phyloP scores from a whole-genome alignment of 2,797 vertebrate genomes.

The Hydrocynus forskahlii region DNA sequence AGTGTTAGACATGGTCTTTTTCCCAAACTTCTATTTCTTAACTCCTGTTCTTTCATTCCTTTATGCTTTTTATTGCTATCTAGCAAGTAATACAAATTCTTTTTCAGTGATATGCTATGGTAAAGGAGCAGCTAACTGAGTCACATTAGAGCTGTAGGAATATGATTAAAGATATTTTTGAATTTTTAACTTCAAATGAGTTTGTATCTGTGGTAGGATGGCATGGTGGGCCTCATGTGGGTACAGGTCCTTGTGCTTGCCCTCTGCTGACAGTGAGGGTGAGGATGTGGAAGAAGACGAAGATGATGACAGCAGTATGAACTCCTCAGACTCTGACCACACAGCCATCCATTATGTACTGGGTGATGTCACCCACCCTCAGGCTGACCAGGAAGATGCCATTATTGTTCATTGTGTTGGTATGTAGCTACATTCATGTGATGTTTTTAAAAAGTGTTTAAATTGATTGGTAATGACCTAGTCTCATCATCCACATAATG shows the following conservation, averaged over 20 bases:
- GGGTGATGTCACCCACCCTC: constrained; percentile 91
- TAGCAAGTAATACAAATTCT: background rate
- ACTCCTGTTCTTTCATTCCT: background rate
- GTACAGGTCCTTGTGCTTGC: constrained; percentile 84
- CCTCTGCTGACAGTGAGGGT: constrained; percentile 77
- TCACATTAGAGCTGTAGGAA: background rate
- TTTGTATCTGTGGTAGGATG: constrained; percentile 74
- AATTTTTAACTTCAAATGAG: background rate
- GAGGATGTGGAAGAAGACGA: constrained; percentile 75
- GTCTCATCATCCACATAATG: background rate
- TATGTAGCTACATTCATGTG: constrained; percentile 60
- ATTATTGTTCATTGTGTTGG: constrained; percentile 92
- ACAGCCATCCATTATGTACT: constrained; percentile 82
- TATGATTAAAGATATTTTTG: background rate
- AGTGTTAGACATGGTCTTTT: background rate
- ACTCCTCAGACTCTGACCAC: constrained; percentile 71
- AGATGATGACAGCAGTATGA: constrained; percentile 58
- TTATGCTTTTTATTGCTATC: background rate
- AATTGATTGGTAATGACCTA: background rate
- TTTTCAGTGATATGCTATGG: background rate
- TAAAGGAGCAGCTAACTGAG: background rate
- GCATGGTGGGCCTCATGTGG: constrained; percentile 88
- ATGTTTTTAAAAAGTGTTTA: background rate
- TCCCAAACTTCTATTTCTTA: background rate
- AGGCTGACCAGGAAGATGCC: constrained; percentile 78